Evolutionary conservation across 2,113 vertebrate species (phyloP).

Genomic region (Dryoscopus gambensis): DNA sequence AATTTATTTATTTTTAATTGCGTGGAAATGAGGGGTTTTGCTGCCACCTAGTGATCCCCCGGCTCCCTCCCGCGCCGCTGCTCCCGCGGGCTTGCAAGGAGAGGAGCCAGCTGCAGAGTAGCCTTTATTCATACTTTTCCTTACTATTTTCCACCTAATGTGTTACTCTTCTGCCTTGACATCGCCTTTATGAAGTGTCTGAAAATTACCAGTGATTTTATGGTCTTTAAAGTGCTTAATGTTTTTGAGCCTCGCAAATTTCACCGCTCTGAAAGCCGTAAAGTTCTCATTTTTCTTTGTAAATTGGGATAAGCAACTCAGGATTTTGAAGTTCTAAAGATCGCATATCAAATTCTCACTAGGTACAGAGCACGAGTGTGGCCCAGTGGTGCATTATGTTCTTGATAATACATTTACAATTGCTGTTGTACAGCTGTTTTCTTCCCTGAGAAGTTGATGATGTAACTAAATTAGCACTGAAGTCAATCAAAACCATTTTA

Average conservation of each 20-base stretch:
- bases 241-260: neutral
- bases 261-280: fast-evolving
- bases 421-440: neutral
- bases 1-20: neutral
- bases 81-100: neutral
- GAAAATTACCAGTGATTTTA: neutral
- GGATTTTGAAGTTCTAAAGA: neutral
- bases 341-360: fast-evolving
- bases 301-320: neutral
- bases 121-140: neutral
- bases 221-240: neutral
- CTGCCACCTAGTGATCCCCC: slow-evolving; percentile 27
- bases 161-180: neutral
- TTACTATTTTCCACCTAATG: fast-evolving
- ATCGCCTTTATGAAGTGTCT: neutral
- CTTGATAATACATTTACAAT: fast-evolving
- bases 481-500: neutral
- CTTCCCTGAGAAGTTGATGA: neutral
- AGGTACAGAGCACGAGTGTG: neutral
- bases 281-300: neutral
- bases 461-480: neutral
- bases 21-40: neutral
- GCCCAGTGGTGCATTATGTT: fast-evolving
- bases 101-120: fast-evolving
- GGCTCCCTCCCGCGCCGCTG: neutral